Base-by-base conservation (phyloP, 2,888 invertebrate genomes). In the Oscheius myriophilus region DNA sequence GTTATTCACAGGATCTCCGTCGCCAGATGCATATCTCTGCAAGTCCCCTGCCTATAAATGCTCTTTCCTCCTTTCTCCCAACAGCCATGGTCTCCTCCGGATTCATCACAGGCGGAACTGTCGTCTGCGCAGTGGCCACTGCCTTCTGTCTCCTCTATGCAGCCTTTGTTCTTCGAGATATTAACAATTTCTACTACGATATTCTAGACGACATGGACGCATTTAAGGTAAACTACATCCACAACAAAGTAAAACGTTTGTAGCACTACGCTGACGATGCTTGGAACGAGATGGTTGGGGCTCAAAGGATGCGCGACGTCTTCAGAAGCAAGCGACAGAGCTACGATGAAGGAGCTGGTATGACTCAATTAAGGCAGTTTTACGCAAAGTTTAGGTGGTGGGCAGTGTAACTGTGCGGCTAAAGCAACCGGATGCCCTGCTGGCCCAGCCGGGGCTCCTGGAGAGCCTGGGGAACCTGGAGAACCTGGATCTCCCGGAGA, bases 131-230 rank as follows among this genome's bases (percentile, higher is more conserved):
- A n/a, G 52, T 18, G 23, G 39, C 53, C 53, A 63, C 63, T 12
- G 63, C 23, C 41, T 18, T 54, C 26, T 63, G 63, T 26, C 41
- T 63, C 14, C 43, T 63, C 18, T 63, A 63, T 52, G 63, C 63
- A 14, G 63, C 53, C 39, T 63, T 63, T 52, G 53, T 63, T 42
- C 63, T 63, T 58, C 67, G 67, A 41, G 75, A 75, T 57, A 75
- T 75, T 63, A 70, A 66, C 49, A 51, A 33, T 7, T 75, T 75
- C 58, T 70, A 75, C 57, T 58, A 72, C 46, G 67, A 72, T 12
- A 61, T 69, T 23, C 54, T 72, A 57, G 72, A 69, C n/a, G 72
- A 72, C 11, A 67, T 75, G 59, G 72, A 70, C 21, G 69, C 65
- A 61, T 75, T 75, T 62, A 72, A 69, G 70, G 75, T 75, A 26